A percentile compares a stretch with the other conserved stretches of the same genome.
Conservation (phyloP, 2,888 invertebrate genomes). For the Odontomyia ornata region DNA sequence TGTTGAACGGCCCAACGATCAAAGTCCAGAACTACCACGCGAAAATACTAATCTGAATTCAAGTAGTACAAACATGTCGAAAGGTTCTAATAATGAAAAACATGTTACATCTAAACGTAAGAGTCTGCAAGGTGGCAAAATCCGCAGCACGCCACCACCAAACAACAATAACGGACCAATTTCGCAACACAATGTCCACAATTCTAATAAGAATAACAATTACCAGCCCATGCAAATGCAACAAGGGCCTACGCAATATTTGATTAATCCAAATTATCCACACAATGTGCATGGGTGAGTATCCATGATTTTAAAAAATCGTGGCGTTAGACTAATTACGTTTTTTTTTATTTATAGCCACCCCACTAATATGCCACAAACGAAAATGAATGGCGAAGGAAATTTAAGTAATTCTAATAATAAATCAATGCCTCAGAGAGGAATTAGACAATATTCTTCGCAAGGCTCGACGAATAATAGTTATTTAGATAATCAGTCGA, state of each 20-base stretch:
- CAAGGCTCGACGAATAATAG: constrained; percentile 55
- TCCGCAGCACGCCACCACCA: constrained; percentile 71
- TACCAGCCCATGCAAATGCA: constrained; percentile 54
- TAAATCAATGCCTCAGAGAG: constrained; percentile 60
- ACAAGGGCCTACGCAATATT: constrained; percentile 53
- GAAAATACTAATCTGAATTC: background rate
- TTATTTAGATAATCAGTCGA: constrained; percentile 54
- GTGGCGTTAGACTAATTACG: background rate
- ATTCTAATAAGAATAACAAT: constrained; percentile 51
- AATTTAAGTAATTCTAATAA: constrained; percentile 53
- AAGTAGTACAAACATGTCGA: constrained; percentile 45
- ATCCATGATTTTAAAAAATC: background rate
- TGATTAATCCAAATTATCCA: constrained; percentile 52
- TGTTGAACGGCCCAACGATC: constrained; percentile 72
- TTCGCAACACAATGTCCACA: constrained; percentile 52
- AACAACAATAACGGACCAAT: constrained; percentile 52
- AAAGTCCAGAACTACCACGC: constrained; percentile 20
- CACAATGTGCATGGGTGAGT: constrained; percentile 52
- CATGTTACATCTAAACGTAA: constrained; percentile 84
- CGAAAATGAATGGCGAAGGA: constrained; percentile 62
- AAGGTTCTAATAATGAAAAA: constrained; percentile 65
- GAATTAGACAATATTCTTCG: constrained; percentile 58
- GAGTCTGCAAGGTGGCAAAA: constrained; percentile 69
- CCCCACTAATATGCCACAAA: constrained; percentile 56
- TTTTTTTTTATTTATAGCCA: constrained; percentile 49